Evolutionary conservation across 2,113 vertebrate species (phyloP), one percentile per base, ranked within the genome.

Genomic region (Pelodiscus sinensis): DNA sequence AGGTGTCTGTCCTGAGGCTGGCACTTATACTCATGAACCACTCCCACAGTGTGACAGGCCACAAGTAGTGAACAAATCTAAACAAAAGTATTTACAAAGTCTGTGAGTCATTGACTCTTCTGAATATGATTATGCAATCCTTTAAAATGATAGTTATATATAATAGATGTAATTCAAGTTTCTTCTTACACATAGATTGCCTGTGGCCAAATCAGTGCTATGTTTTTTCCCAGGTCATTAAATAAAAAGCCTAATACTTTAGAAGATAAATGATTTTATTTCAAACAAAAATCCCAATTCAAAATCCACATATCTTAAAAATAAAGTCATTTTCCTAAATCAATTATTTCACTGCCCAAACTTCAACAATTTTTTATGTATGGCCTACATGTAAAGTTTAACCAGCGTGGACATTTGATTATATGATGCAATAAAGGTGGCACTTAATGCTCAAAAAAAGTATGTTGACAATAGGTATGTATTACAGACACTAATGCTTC

Each of bases 381-480:
- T 84, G 90, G 82, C 91, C 94, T 93, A 88, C 65, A 62, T 25
- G n/a, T n/a, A 92, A 83, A 92, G 79, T 82, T 81, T 65, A 94
- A 87, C 85, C n/a, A 89, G 50, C 3, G 29, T 73, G 31, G 77
- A 68, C 68, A 2, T 14, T 11, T 91, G 81, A 86, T n/a, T 2
- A 81, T 51, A 52, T 56, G 84, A 86, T 90, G 81, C 22, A 24
- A 50, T 44, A 75, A 38, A 90, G 54, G 81, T 65, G 58, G 79
- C 29, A 79, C 31, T n/a, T 80, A 24, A 75, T 21, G 80, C 92
- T 80, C 84, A 44, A 87, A 92, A 96, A 21, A 87, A 81, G 12
- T 14, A 84, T 57, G 65, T 31, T 91, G 84, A 87, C 91, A 96
- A 92, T 7, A 79, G 82, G 58, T 38, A 88, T 50, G 29, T 31